Percentiles rank a stretch among this genome's conserved stretches.
These are phyloP conservation scores for Dromius quadrimaculatus DNA, from an alignment of 2,888 invertebrate species.

Conservation along the genomic window DNA sequence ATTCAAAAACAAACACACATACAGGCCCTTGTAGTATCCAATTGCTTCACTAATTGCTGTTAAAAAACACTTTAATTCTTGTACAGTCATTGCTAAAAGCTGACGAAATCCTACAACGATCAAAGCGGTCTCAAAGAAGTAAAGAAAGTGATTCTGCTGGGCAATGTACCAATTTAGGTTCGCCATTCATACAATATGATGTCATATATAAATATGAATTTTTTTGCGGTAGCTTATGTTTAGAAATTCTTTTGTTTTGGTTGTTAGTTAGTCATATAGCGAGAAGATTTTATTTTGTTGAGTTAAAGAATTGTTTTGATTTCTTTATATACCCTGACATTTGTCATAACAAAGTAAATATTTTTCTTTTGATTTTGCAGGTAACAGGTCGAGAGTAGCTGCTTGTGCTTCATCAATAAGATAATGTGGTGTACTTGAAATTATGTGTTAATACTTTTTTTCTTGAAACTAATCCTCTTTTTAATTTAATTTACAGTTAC, in stretches of 20 bases:
- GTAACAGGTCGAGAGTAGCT: no score
- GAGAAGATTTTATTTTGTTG: slow-evolving; percentile 6
- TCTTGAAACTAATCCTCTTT: no score
- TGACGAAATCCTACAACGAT: neutral
- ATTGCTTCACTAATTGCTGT: slow-evolving; percentile 48
- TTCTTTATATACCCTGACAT: no score
- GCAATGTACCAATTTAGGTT: slow-evolving; percentile 42
- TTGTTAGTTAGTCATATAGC: slow-evolving; percentile 16
- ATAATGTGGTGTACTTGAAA: no score
- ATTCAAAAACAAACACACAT: slow-evolving; percentile 24
- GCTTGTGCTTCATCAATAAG: no score
- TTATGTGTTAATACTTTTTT: no score
- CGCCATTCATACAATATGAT: slow-evolving; percentile 39
- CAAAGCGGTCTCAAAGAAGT: slow-evolving; percentile 5
- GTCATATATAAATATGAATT: slow-evolving; percentile 46
- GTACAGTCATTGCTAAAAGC: slow-evolving; percentile 28
- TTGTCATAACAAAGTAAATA: no score
- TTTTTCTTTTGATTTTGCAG: no score
- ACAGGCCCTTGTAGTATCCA: slow-evolving; percentile 26
- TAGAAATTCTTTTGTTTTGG: slow-evolving; percentile 42
- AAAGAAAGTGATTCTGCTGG: slow-evolving; percentile 1
- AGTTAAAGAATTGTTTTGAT: slow-evolving; percentile 18
- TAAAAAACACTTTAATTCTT: slow-evolving; percentile 49
- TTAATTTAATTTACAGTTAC: no score
- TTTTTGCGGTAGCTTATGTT: slow-evolving; percentile 30